A percentile compares a stretch with the other conserved stretches of the same genome.
Evolutionary conservation across 2,888 invertebrate species (phyloP).

Genomic region (Nomada fucata): DNA sequence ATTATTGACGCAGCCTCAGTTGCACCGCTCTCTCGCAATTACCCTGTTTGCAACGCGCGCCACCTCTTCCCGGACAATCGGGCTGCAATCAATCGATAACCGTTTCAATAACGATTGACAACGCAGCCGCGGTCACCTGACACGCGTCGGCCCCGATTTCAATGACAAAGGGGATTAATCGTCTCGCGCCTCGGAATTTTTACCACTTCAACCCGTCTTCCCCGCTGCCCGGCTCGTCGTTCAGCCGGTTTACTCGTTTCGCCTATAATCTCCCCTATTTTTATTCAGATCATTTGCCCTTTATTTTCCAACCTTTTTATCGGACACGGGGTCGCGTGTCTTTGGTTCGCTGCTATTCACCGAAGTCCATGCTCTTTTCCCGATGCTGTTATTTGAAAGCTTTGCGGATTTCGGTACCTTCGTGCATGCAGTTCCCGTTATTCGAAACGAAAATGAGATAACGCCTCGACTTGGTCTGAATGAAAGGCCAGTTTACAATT

Average conservation of each 20-base stretch:
- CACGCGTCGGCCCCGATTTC: constrained; percentile 73
- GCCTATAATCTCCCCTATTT: constrained; percentile 34
- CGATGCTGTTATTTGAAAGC: no score
- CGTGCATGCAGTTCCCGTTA: neutral
- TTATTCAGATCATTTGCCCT: constrained; percentile 28
- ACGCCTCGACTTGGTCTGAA: neutral
- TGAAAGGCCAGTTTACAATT: neutral
- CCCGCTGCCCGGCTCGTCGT: neutral
- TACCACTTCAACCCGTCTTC: constrained; percentile 13
- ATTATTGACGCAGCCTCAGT: constrained; percentile 69
- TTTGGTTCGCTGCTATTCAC: neutral
- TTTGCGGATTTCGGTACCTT: neutral
- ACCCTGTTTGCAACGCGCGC: constrained; percentile 22
- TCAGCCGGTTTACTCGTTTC: constrained; percentile 7
- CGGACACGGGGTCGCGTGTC: neutral
- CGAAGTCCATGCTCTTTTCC: neutral
- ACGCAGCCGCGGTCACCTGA: constrained; percentile 71
- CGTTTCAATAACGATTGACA: constrained; percentile 78
- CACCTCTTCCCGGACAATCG: constrained; percentile 30
- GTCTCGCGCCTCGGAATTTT: constrained; percentile 56
- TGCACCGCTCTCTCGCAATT: constrained; percentile 42
- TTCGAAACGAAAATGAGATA: neutral
- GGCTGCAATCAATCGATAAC: constrained; percentile 77
- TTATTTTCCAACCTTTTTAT: constrained; percentile 5
- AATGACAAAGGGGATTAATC: constrained; percentile 76